phyloP scores from a whole-genome alignment of 1,140 invertebrate species.

The Stegodyphus dumicola region DNA sequence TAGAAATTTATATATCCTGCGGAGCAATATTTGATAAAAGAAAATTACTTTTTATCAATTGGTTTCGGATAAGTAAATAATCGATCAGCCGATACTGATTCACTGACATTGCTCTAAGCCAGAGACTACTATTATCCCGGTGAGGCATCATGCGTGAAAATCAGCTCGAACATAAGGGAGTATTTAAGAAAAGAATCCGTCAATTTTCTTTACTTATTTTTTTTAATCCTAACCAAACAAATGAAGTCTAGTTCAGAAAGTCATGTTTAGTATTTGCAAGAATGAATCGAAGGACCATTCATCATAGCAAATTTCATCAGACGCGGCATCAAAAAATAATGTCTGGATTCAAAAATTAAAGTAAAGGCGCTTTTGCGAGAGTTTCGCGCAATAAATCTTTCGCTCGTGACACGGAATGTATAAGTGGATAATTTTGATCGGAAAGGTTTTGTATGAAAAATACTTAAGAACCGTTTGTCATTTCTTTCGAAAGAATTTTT shows the following conservation, averaged over 20 bases:
- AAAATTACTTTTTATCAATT: too few species aligned
- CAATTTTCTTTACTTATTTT: not conserved
- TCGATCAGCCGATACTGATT: too few species aligned
- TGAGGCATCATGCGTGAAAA: too few species aligned
- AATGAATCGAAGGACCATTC: conserved; percentile 51
- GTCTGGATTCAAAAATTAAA: conserved; percentile 47
- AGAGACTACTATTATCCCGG: too few species aligned
- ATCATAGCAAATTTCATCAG: conserved; percentile 50
- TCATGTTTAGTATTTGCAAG: conserved; percentile 58
- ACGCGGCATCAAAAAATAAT: conserved; percentile 48
- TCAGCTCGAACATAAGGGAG: not conserved
- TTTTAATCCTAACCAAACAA: conserved; percentile 36
- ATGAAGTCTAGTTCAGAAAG: conserved; percentile 48
- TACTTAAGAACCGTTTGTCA: conserved; percentile 55
- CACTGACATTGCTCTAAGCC: too few species aligned
- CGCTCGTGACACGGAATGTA: conserved; percentile 53
- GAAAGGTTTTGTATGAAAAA: conserved; percentile 48
- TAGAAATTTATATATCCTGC: too few species aligned
- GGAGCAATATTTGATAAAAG: too few species aligned
- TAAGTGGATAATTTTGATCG: conserved; percentile 60
- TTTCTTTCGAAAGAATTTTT: conserved; percentile 35
- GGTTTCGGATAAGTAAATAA: too few species aligned
- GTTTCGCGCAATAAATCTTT: conserved; percentile 58
- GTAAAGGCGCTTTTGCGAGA: conserved; percentile 46
- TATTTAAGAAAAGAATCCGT: conserved; percentile 10